These are phyloP conservation scores for Pelochelys cantorii DNA, from an alignment of 2,797 vertebrate species.

Conservation along the genomic window DNA sequence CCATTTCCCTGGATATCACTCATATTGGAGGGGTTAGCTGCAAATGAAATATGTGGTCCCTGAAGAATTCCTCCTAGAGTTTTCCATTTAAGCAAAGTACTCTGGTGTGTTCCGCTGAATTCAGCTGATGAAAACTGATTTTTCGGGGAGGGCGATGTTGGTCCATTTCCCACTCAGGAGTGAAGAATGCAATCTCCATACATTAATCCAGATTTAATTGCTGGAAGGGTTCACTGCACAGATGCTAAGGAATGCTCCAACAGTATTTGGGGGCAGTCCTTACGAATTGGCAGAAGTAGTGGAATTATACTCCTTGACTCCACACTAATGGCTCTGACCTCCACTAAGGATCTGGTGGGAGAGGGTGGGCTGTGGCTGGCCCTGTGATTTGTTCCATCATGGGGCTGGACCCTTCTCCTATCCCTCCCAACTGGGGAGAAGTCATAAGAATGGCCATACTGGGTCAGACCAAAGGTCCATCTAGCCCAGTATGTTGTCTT, in stretches of 20 bases:
- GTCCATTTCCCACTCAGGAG: constrained; percentile 5
- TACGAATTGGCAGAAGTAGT: background rate
- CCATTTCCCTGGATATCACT: background rate
- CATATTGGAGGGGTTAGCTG: constrained; percentile 32
- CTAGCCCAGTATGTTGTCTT: no score
- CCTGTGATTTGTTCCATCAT: background rate
- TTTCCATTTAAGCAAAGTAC: background rate
- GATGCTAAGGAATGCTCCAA: background rate
- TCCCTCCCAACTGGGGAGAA: background rate
- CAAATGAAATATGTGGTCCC: constrained; percentile 25
- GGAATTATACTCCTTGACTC: background rate
- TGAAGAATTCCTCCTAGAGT: constrained; percentile 1
- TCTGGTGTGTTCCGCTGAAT: background rate
- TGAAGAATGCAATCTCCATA: background rate
- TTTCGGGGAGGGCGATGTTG: background rate
- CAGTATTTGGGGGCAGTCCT: background rate
- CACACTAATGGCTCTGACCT: background rate
- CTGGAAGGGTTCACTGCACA: background rate
- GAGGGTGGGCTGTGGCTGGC: background rate
- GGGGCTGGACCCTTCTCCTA: background rate
- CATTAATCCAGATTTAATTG: constrained; percentile 15
- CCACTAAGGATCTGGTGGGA: background rate
- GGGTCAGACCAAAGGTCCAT: no score
- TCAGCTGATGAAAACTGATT: background rate
- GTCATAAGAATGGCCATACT: background rate